Percentiles rank a stretch among this genome's conserved stretches.
Evolutionary conservation across 2,113 vertebrate genomes (phyloP).

Genomic region (Pseudorhombus dupliciocellatus): DNA sequence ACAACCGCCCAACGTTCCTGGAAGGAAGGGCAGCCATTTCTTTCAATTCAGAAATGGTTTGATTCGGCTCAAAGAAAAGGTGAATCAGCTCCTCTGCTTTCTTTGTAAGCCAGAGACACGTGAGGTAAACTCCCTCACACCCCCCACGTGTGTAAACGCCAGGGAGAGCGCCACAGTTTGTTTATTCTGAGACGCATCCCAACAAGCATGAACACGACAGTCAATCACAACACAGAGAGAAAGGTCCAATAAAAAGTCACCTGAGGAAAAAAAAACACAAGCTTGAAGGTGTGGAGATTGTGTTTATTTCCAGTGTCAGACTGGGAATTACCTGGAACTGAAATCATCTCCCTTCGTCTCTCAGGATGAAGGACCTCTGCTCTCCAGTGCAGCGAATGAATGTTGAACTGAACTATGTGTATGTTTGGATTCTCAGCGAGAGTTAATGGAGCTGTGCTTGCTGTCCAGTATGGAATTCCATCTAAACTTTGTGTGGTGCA

Average conservation of each 20-base stretch:
- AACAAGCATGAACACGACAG: background rate
- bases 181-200: conserved; percentile 31
- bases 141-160: background rate
- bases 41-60: too few relatives aligned
- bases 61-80: background rate
- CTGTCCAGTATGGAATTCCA: background rate
- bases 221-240: conserved; percentile 15
- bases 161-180: background rate
- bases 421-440: background rate
- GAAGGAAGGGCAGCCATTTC: background rate
- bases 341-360: too few relatives aligned
- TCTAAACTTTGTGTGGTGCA: background rate
- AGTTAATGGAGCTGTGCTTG: background rate
- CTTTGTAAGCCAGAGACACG: background rate
- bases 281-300: too few relatives aligned
- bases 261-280: too few relatives aligned
- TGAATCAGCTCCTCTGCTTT: conserved; percentile 2
- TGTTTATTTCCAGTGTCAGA: too few relatives aligned
- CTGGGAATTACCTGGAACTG: too few relatives aligned
- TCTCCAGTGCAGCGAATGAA: too few relatives aligned
- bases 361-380: too few relatives aligned
- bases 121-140: background rate
- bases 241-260: too few relatives aligned
- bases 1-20: background rate
- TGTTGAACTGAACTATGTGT: too few relatives aligned